Base-by-base conservation (phyloP, 2,113 vertebrate genomes). In the Dolichallabes microphthalmus region DNA sequence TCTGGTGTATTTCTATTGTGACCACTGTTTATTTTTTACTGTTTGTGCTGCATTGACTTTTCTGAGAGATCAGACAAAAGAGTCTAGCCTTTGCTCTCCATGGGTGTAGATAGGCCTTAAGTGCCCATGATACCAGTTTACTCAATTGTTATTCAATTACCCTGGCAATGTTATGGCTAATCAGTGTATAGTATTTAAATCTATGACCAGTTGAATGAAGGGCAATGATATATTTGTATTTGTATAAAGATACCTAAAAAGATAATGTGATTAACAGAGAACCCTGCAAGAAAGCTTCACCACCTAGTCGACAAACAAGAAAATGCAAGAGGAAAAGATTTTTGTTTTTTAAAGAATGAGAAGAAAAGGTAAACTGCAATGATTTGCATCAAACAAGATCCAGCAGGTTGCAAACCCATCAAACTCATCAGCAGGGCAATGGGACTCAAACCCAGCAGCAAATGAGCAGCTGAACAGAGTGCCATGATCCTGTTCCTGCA, bases 401-500 rank as follows among this genome's bases (percentile, higher is more conserved):
- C 50, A 89, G 86, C 89, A 86, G 55, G 88, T 90, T 88, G 87
- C 91, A 94, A 91, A 93, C 87, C 85, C 63, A 91, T 90, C 84
- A 89, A 91, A 92, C 76, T 90, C 91, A 91, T 27, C 84, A 89
- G 64, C 80, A 91, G 88, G 89, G 84, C 27, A 89, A 94, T 94
- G 93, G 92, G 52, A 89, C 93, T 88, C 88, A 82, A 90, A 87
- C 83, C 86, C 92, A 91, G 88, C 83, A 71, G 86, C 35, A 75
- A 82, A 64, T 32, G 63, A 39, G 68, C 87, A 68, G 88, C 90
- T 85, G 81, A 89, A 86, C 90, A 88, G 85, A 87, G 92, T 91
- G 80, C 90, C 93, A 94, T 93, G 88, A 90, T 86, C 90, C 93
- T 90, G 75, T 87, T 77, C 88, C 92, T 93, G 90, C 86, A 82